phyloP scores from a whole-genome alignment of 1,140 invertebrate species.

The Dinoponera quadriceps region DNA sequence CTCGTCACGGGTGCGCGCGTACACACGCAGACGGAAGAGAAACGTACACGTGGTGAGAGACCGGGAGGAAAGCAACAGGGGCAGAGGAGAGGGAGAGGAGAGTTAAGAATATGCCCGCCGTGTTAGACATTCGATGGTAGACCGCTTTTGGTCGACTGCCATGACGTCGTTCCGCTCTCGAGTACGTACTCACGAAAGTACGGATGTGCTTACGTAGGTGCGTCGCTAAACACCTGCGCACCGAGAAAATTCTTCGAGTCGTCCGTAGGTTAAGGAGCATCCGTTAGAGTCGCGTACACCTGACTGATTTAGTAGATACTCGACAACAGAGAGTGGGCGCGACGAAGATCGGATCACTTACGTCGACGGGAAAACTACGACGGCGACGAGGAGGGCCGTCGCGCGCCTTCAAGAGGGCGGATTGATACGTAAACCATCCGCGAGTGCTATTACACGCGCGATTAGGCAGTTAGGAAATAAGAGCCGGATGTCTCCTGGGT shows the following conservation, averaged over 20 bases:
- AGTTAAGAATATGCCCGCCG: slow-evolving; percentile 59
- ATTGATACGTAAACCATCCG: slow-evolving; percentile 50
- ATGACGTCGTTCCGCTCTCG: slow-evolving; percentile 29
- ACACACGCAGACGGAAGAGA: neutral
- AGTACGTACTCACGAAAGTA: slow-evolving; percentile 8
- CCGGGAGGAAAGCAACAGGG: neutral
- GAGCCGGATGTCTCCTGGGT: slow-evolving; percentile 27
- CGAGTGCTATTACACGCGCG: slow-evolving; percentile 55
- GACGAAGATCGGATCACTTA: neutral
- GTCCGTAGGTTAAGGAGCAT: too few relatives aligned
- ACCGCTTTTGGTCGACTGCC: slow-evolving; percentile 57
- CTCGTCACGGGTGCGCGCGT: slow-evolving; percentile 14
- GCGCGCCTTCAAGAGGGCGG: slow-evolving; percentile 12
- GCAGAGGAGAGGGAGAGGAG: neutral
- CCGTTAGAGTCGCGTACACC: too few relatives aligned
- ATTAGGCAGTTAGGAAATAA: slow-evolving; percentile 60
- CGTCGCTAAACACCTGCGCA: too few relatives aligned
- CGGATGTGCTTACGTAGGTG: neutral
- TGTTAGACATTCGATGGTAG: slow-evolving; percentile 10
- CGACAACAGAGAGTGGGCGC: neutral
- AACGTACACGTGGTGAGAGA: neutral
- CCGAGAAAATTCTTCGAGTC: neutral
- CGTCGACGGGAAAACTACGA: neutral
- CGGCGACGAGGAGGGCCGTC: slow-evolving; percentile 24
- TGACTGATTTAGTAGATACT: too few relatives aligned